Evolutionary conservation across 2,797 vertebrate genomes (phyloP), one percentile per base, ranked within the genome.

Genomic region (Lacerta bilineata): DNA sequence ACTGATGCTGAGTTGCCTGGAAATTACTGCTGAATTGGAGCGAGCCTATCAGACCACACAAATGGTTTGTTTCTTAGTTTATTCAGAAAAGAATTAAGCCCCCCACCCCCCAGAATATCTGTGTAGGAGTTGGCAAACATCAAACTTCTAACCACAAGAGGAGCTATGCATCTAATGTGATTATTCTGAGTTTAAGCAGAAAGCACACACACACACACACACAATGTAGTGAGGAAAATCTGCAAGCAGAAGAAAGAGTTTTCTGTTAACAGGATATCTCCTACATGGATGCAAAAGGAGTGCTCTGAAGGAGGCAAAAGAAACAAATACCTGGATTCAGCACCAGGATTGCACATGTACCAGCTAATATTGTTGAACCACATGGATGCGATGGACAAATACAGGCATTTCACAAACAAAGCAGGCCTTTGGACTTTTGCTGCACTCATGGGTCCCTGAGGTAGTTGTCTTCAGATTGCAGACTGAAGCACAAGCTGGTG

Each of bases 41-140:
- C n/a, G 46, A 84, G 27, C 61, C 76, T 74, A 64, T 66, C 55
- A 33, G 41, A 85, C 77, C 39, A 89, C 68, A 66, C 83, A 80
- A 89, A 83, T 88, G 25, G 83, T 46, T 74, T 50, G 61, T 74
- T 76, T 64, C n/a, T 75, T n/a, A 39, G 33, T 66, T 75, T 41
- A 66, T 68, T 75, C 59, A 50, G 64, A 83, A 83, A 74, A 39
- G 72, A 86, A 55, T 33, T 59, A 5, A 69, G 75, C 76, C 29
- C 5, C 29, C 3, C 33, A 33, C 33, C 8, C 29, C 7, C 77
- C 25, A 41, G 61, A 69, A 82, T 55, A 81, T 50, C 6, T 23
- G 7, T 64, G 23, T 59, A 78, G 41, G 46, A 59, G 77, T 72
- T 71, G 25, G 43, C 43, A 88, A 83, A 39, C 43, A 78, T n/a